phyloP scores from a whole-genome alignment of 2,888 invertebrate genomes.

The Drosophila picticornis region DNA sequence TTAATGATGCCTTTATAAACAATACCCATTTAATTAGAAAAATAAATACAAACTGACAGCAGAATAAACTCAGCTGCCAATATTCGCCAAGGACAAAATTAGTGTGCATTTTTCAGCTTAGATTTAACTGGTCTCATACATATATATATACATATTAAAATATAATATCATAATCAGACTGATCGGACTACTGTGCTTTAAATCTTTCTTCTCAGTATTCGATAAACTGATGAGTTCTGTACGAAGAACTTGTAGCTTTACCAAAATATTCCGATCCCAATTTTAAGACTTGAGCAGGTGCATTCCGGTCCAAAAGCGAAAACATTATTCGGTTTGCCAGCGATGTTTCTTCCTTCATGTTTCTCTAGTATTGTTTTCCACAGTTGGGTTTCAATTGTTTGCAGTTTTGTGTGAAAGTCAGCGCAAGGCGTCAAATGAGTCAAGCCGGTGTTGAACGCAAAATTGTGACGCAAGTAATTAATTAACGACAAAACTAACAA shows the following conservation, averaged over 20 bases:
- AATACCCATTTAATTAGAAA: slow-evolving; percentile 28
- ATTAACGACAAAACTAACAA: slow-evolving; percentile 63
- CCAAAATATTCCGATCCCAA: neutral
- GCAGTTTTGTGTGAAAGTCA: slow-evolving; percentile 64
- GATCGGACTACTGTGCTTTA: neutral
- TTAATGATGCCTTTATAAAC: slow-evolving; percentile 14
- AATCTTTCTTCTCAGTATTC: neutral
- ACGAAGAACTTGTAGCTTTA: neutral
- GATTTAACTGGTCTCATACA: slow-evolving; percentile 12
- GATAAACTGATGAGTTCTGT: neutral
- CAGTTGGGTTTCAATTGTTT: slow-evolving; percentile 40
- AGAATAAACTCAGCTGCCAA: slow-evolving; percentile 18
- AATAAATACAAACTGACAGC: neutral
- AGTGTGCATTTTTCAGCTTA: slow-evolving; percentile 30
- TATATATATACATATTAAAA: slow-evolving; percentile 1
- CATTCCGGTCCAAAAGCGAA: neutral
- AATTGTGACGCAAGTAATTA: slow-evolving; percentile 76
- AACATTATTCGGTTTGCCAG: neutral
- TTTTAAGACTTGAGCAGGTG: neutral
- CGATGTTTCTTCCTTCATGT: neutral
- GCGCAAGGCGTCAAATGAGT: slow-evolving; percentile 31
- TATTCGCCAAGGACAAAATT: slow-evolving; percentile 38
- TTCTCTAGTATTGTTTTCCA: neutral
- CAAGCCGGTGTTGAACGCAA: slow-evolving; percentile 45
- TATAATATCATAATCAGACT: neutral